A percentile compares a stretch with the other conserved stretches of the same genome.
phyloP scores from a whole-genome alignment of 2,888 invertebrate genomes.

The Boloria selene region DNA sequence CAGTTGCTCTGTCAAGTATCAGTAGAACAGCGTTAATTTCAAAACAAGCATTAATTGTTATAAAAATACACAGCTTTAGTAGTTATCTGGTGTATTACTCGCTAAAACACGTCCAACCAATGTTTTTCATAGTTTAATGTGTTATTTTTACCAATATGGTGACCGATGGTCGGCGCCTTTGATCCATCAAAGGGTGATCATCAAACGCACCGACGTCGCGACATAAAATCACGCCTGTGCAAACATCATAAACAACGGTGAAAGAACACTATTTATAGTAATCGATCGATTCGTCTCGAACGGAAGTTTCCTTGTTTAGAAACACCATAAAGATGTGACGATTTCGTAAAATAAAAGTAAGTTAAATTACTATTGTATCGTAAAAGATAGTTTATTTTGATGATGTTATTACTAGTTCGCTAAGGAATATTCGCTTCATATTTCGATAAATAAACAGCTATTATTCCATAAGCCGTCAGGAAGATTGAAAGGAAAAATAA shows the following conservation, averaged over 20 bases:
- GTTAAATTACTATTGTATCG: neutral
- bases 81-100: neutral
- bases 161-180: slow-evolving; percentile 67
- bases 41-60: neutral
- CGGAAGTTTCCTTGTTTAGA: slow-evolving; percentile 16
- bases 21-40: neutral
- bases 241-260: slow-evolving; percentile 52
- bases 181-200: slow-evolving; percentile 66
- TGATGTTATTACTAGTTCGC: neutral
- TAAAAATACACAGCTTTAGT: neutral
- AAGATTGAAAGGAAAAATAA: slow-evolving; percentile 13
- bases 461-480: neutral
- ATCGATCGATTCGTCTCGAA: slow-evolving; percentile 46
- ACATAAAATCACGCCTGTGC: slow-evolving; percentile 58
- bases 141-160: slow-evolving; percentile 77
- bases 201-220: slow-evolving; percentile 54
- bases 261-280: slow-evolving; percentile 46
- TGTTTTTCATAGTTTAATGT: slow-evolving; percentile 65
- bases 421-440: neutral
- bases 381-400: too few relatives aligned
- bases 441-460: slow-evolving; percentile 2
- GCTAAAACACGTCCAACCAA: slow-evolving; percentile 45
- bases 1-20: too few relatives aligned
- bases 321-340: neutral
- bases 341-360: neutral